Percentiles rank a stretch among this genome's conserved stretches.
Evolutionary conservation across 2,797 vertebrate genomes (phyloP).

Genomic region (Clarias pachynema): DNA sequence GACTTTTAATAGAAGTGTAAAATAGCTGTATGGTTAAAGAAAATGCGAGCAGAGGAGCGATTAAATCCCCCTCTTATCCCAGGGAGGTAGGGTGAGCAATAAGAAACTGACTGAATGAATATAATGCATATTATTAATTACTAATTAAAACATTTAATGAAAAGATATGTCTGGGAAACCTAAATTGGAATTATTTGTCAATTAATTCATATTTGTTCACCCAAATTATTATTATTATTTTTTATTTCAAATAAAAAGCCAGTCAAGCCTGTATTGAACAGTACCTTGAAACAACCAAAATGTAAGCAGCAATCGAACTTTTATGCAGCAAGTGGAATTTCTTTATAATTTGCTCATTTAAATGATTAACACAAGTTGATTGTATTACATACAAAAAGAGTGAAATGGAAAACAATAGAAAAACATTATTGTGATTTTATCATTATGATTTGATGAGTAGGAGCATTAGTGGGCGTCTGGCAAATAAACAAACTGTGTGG

Average conservation of each 20-base stretch:
- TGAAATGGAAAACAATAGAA: slow-evolving; percentile 43
- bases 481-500: slow-evolving; percentile 41
- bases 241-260: not conserved
- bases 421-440: slow-evolving; percentile 40
- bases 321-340: slow-evolving; percentile 22
- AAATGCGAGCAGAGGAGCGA: not conserved
- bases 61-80: not conserved
- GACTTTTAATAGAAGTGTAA: slow-evolving; percentile 44
- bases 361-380: slow-evolving; percentile 38
- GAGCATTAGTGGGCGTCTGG: slow-evolving; percentile 28
- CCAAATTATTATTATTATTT: not conserved
- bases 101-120: not conserved
- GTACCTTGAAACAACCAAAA: not conserved
- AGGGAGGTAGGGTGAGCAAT: not conserved
- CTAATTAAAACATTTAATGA: not conserved
- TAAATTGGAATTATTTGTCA: not conserved
- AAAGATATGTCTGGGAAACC: not conserved
- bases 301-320: not conserved
- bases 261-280: not conserved
- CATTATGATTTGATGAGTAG: slow-evolving; percentile 43
- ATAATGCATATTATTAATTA: not conserved
- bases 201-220: not conserved
- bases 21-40: not conserved
- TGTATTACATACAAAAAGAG: slow-evolving; percentile 32
- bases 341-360: slow-evolving; percentile 36